Evolutionary conservation across 2,888 invertebrate genomes (phyloP), one percentile per base, ranked within the genome.

Genomic region (Philhelius pedissequus): DNA sequence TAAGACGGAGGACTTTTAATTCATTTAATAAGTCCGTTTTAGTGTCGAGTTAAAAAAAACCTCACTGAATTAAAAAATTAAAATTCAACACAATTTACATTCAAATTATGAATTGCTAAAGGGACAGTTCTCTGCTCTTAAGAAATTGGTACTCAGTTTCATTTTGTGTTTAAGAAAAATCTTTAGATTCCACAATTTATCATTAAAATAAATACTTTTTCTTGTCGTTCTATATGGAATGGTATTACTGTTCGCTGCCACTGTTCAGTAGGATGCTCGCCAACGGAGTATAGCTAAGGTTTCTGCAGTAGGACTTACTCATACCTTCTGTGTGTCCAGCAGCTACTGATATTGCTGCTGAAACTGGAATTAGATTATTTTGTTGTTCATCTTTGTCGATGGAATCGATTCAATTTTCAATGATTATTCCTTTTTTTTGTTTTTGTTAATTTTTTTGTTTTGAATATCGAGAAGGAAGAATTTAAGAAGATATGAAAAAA

Each of bases 381-480:
- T 73, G 66, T 73, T 79, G 27, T 79, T 79, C 66, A 79, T 68
- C 73, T 79, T 66, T 66, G 66, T 74, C 73, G 60, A 60, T 69
- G 62, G 54, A 62, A 69, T 74, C 74, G 74, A 80, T 77, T 77
- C 77, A 77, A 70, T 77, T 80, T 52, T 69, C 74, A 74, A 74
- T 74, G 69, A 80, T 80, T 64, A 80, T 80, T 80, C 69, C 30
- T 48, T 68, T 71, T 13, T 68, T 50, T 30, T 40, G 7, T 18
- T 69, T 62, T 35, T 52, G 13, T 32, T 35, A 18, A 35, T 13
- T 60, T 62, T 40, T 43, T 13, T n/a, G n/a, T n/a, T 62, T 60
- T 56, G 32, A 27, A 48, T 50, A 50, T 60, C 30, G 60, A 40
- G 6, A 32, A 30, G 11, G 11, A 35, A 38, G 50, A 54, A 45